Base-by-base conservation (phyloP, 2,113 vertebrate species). In the Odocoileus virginianus region DNA sequence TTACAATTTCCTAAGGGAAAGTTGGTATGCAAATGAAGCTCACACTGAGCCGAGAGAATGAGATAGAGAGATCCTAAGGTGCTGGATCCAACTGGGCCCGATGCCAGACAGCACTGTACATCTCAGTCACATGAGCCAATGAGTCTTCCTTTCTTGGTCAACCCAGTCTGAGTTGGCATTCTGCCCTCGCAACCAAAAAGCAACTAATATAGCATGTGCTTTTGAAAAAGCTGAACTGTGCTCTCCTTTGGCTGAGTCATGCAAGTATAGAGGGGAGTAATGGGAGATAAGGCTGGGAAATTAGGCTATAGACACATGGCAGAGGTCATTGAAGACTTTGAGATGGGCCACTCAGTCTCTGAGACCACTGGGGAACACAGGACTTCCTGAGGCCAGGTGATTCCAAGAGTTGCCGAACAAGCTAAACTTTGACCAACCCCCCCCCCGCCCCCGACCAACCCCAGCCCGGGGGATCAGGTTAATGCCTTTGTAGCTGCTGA, bases 401-500 rank as follows among this genome's bases (percentile, higher is more conserved):
- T 36, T 33, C 67, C 15, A 45, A 64, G 91, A 96, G 81, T 67
- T 91, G 45, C 84, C n/a, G 55, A 85, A 81, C 90, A 87, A 82
- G 54, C 85, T 98, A 97, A 95, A 97, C 97, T 98, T 98, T 98
- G 67, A 74, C 19, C n/a, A 23, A 98, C 71, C 10, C 9, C 3
- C 2, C 17, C 0, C 0, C 8, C 17, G 36, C 36, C 6, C 43
- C 43, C 64, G 40, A 40, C 40, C n/a, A 71, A 17, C 64, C 9
- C 9, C 4, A 0, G 2, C 64, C 64, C 15, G 4, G 36, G 91
- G 95, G 94, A 98, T 64, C 1, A 13, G 76, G 64, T 88, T 97
- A 84, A 91, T 85, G 15, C 98, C 99, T 98, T 98, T 98, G 92
- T 97, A 98, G 93, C 92, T 91, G 82, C 95, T 96, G 97, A 98